Conservation (phyloP, 2,888 invertebrate species). For the Hemistola chrysoprasaria region DNA sequence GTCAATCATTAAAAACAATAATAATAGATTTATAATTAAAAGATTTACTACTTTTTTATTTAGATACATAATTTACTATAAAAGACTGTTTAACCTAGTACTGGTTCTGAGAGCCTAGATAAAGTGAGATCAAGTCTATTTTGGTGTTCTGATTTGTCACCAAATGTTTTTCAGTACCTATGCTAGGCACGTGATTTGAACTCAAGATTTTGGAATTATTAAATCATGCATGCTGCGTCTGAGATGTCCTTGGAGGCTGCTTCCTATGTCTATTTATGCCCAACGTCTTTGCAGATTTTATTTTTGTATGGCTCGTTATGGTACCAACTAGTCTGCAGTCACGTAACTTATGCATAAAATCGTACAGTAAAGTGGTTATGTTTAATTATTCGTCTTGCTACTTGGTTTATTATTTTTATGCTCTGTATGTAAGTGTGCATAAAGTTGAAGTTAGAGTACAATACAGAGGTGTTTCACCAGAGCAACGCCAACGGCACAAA, state of each 20-base stretch:
- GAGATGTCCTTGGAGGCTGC: conserved; percentile 45
- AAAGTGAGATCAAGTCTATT: conserved; percentile 39
- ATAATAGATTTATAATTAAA: no score
- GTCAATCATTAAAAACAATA: no score
- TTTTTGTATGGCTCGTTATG: not conserved
- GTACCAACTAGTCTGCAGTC: no score
- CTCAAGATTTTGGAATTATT: conserved; percentile 37
- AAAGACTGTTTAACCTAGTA: no score
- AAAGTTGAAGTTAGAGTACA: conserved; percentile 16
- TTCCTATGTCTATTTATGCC: conserved; percentile 41
- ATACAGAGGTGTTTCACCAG: conserved; percentile 25
- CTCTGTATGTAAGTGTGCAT: not conserved
- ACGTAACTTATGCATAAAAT: conserved; percentile 15
- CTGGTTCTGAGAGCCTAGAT: no score
- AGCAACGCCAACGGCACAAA: conserved; percentile 42
- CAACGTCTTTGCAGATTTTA: conserved; percentile 15
- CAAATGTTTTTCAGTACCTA: conserved; percentile 33
- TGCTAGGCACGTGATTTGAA: conserved; percentile 40
- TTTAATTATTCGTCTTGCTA: conserved; percentile 1
- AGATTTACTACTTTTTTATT: no score
- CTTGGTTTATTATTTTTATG: not conserved
- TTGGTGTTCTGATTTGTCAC: conserved; percentile 27
- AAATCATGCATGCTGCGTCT: conserved; percentile 42
- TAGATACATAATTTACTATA: no score
- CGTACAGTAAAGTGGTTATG: no score